These are phyloP conservation scores for Antitype chi DNA, from an alignment of 2,888 invertebrate genomes.

Conservation along the genomic window DNA sequence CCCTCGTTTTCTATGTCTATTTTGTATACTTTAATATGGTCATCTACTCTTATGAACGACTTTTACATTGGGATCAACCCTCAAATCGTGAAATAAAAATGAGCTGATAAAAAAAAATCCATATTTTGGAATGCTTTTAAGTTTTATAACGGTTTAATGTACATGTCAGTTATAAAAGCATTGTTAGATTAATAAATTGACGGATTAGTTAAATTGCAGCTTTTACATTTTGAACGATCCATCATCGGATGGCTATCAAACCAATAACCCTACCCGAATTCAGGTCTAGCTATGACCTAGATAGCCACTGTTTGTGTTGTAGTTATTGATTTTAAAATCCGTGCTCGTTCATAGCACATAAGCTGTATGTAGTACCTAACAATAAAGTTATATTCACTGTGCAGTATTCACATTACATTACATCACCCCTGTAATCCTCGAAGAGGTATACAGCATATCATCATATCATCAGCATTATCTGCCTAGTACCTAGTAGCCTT, in stretches of 20 bases:
- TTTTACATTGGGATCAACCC: no score
- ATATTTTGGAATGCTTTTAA: slow-evolving; percentile 35
- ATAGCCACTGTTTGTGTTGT: slow-evolving; percentile 31
- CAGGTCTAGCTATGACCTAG: slow-evolving; percentile 33
- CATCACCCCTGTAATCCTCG: background rate
- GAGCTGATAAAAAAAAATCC: no score
- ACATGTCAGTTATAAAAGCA: background rate
- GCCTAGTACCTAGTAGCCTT: no score
- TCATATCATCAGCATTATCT: background rate
- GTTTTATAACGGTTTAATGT: slow-evolving; percentile 11
- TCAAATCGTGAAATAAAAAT: no score
- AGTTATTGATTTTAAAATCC: slow-evolving; percentile 47
- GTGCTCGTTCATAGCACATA: background rate
- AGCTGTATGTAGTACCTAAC: background rate
- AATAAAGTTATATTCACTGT: background rate
- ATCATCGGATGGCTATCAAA: slow-evolving; percentile 5
- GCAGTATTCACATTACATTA: background rate
- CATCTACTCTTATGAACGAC: no score
- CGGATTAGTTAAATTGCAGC: slow-evolving; percentile 19
- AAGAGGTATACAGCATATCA: background rate
- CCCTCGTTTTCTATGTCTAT: no score
- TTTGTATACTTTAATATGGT: no score
- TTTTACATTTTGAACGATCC: slow-evolving; percentile 24
- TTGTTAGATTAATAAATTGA: slow-evolving; percentile 30
- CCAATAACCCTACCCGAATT: slow-evolving; percentile 24